Evolutionary conservation across 2,113 vertebrate genomes (phyloP).

Genomic region (Tonatia bakeri): DNA sequence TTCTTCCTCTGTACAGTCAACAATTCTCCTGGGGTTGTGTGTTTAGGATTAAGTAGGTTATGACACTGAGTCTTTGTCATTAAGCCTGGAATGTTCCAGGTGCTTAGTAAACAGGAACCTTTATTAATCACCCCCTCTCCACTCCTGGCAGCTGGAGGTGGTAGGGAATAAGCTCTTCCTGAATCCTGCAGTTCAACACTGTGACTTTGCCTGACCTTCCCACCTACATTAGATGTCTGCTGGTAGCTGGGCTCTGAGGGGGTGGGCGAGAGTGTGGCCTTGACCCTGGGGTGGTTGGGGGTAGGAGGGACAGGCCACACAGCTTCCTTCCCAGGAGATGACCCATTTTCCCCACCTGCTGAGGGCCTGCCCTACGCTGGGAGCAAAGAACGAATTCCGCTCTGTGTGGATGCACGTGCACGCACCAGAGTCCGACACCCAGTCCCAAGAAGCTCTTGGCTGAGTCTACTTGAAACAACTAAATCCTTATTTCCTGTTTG

Average conservation of each 20-base stretch:
- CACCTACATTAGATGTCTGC: background rate
- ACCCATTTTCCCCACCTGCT: background rate
- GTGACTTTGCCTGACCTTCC: background rate
- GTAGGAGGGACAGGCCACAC: background rate
- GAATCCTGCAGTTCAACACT: background rate
- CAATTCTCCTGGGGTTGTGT: constrained; percentile 31
- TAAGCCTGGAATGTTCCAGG: constrained; percentile 68
- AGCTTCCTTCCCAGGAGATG: background rate
- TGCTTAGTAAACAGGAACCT: constrained; percentile 70
- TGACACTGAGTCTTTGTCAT: constrained; percentile 49
- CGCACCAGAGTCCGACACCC: background rate
- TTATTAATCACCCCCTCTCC: constrained; percentile 65
- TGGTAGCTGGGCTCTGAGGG: background rate
- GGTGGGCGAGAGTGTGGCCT: background rate
- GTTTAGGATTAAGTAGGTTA: constrained; percentile 49
- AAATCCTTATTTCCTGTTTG: background rate
- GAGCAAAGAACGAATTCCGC: background rate
- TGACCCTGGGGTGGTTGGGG: background rate
- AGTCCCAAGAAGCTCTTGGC: background rate
- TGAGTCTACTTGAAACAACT: background rate
- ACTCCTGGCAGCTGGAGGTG: background rate
- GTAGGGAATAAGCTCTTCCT: background rate
- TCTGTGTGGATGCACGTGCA: background rate
- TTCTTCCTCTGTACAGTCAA: constrained; percentile 8
- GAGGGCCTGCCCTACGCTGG: background rate